These are phyloP conservation scores for Selenia dentaria DNA, from an alignment of 2,888 invertebrate species.

Conservation along the genomic window DNA sequence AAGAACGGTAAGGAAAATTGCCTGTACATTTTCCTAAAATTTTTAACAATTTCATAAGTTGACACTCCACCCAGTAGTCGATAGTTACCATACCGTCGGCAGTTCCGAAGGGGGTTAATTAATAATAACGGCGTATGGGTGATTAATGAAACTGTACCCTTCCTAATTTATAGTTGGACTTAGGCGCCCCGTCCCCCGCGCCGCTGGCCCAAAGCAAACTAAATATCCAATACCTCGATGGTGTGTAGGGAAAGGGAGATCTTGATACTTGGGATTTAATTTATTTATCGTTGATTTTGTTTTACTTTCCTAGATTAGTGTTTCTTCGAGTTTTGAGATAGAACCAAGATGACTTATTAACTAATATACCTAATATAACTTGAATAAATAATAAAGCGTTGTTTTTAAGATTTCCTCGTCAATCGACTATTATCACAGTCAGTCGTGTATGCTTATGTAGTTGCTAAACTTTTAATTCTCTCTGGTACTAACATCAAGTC, in stretches of 20 bases:
- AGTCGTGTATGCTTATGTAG: too few relatives aligned
- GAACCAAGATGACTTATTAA: too few relatives aligned
- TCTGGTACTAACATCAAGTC: too few relatives aligned
- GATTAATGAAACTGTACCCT: constrained; percentile 85
- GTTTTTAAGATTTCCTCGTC: too few relatives aligned
- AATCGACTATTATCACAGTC: too few relatives aligned
- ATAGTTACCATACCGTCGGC: constrained; percentile 75
- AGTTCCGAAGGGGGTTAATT: constrained; percentile 82
- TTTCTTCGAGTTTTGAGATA: too few relatives aligned
- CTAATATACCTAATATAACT: too few relatives aligned
- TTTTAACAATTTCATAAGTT: constrained; percentile 57
- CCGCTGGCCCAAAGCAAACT: constrained; percentile 81
- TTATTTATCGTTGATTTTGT: background rate
- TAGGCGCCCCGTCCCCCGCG: constrained; percentile 69
- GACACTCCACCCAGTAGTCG: constrained; percentile 68
- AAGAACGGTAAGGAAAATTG: too few relatives aligned
- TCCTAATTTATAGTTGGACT: constrained; percentile 85
- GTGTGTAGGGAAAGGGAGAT: constrained; percentile 43
- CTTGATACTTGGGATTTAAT: constrained; percentile 52
- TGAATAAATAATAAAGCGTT: too few relatives aligned
- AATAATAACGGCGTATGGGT: constrained; percentile 85
- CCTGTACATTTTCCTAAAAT: constrained; percentile 3
- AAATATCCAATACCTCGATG: constrained; percentile 83
- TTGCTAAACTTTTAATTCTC: too few relatives aligned
- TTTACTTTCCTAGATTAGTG: too few relatives aligned